Base-by-base conservation (phyloP, 1,140 invertebrate genomes). In the Lasaia peninsularis region DNA sequence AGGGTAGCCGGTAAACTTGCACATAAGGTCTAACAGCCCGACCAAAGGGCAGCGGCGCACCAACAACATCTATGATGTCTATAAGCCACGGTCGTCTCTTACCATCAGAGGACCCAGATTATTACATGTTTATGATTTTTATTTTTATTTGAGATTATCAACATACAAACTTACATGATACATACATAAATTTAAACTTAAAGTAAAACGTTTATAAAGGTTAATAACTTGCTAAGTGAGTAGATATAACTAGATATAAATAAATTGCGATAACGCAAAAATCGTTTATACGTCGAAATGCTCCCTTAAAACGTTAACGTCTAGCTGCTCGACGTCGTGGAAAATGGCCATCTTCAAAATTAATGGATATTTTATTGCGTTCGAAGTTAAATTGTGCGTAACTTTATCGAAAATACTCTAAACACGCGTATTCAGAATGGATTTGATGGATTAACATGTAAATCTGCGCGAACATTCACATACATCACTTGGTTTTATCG, bases 281-380 rank as follows among this genome's bases (percentile, higher is more conserved):
- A 53, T 11, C 35, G 50, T 52, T 52, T 31, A 52, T 24, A 11
- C n/a, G 58, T 67, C 37, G 65, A 71, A 75, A 68, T 62, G 66
- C 63, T 52, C 54, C 69, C 69, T 64, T 64, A 66, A 76, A 74
- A 73, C 18, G 40, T 44, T 44, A 74, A 69, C 65, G 58, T 65
- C 69, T 75, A 72, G 69, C 68, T 67, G 75, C 61, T 80, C 84
- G 78, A 62, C 66, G 67, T 63, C 56, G 54, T 73, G 75, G 80
- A 86, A 87, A 83, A 87, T 86, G 69, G 79, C 78, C 76, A 79
- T 81, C 79, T 80, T 77, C 69, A 69, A 78, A 86, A 80, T 86
- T 84, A 87, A 87, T 87, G 84, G 84, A 81, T 80, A 82, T 84
- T 86, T 80, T 78, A 81, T 84, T 84, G 71, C 79, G 75, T 80